Evolutionary conservation across 2,888 invertebrate genomes (phyloP), one percentile per base, ranked within the genome.

Genomic region (Calameuta idolon): DNA sequence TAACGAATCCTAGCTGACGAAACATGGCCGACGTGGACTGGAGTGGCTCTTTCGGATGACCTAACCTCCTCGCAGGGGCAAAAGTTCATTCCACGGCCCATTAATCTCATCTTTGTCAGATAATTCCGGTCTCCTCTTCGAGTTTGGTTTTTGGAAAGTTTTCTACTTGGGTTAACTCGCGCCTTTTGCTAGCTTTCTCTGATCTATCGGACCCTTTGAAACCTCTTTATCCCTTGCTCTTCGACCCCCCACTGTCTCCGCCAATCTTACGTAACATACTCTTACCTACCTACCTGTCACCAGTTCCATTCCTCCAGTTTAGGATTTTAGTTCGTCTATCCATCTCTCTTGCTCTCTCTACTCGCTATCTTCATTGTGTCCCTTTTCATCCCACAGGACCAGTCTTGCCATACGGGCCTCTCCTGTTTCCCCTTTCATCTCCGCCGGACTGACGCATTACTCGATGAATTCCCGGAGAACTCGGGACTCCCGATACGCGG

Each of bases 71-170:
- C 9, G 23, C 55, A 31, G n/a, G 71, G 33, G 31, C 12, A 77
- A 75, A 78, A 79, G 80, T 85, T 82, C 71, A 69, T 77, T 75
- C 76, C 75, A 76, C 69, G 78, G 76, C 76, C 78, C 80, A 85
- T 86, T 83, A 84, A 86, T 86, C 86, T 84, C 77, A 35, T 79
- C 82, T 82, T 81, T 83, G 78, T 78, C 81, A 40, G 77, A 79
- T 74, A 80, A 83, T 82, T 79, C 79, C 75, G 55, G 81, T 82
- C 76, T 84, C 78, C 74, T 75, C 69, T 69, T 69, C 74, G 69
- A 74, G 85, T 85, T 84, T 74, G 68, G 69, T 76, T 77, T 76
- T 77, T 31, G 4, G 71, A 71, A 71, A 31, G 31, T 31, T 71
- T 34, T 31, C 31, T 34, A 30, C 33, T 4, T 31, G 55, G 55